Base-by-base conservation (phyloP, 2,888 invertebrate genomes). In the Hermodice carunculata region DNA sequence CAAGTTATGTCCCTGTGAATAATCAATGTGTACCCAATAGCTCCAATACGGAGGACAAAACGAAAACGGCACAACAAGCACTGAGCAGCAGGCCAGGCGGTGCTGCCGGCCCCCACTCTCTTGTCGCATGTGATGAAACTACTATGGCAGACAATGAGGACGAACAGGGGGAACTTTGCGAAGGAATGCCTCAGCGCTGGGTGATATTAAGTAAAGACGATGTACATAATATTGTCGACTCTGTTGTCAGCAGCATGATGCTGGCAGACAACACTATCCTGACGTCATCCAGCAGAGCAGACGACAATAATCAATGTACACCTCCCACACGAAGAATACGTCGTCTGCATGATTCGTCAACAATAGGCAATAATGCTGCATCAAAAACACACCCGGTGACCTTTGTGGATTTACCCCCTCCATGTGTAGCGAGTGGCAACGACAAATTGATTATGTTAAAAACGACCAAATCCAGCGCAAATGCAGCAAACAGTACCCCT, bases 201-300 rank as follows among this genome's bases (percentile, higher is more conserved):
- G 58, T 63, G 8, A 58, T 58, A 19, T 42, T 63, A 57, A 58
- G 57, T 32, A 63, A 63, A 43, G 49, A 34, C 24, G 57, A 63
- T 22, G 49, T 63, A 11, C 63, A 58, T 34, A 63, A 34, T 32
- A 63, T 63, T 32, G 58, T 63, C 44, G 63, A 57, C 52, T 58
- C 63, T 1, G 63, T 63, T 28, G 52, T 63, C 6, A 44, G 40
- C 37, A 58, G 42, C 31, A 63, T 63, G 63, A 63, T 63, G 37
- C 24, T 26, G 3, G 43, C 40, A n/a, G 60, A 40, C 43, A 43
- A 26, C 17, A 28, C 4, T 29, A 22, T 8, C 57, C 24, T 22
- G 3, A 34, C 8, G 3, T 54, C 8, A 11, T 28, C 34, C 22
- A 28, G 22, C 40, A 17, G 24, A 17, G 11, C 11, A 11, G 32